Evolutionary conservation across 1,140 invertebrate genomes (phyloP).

Genomic region (Dermatophagoides farinae): DNA sequence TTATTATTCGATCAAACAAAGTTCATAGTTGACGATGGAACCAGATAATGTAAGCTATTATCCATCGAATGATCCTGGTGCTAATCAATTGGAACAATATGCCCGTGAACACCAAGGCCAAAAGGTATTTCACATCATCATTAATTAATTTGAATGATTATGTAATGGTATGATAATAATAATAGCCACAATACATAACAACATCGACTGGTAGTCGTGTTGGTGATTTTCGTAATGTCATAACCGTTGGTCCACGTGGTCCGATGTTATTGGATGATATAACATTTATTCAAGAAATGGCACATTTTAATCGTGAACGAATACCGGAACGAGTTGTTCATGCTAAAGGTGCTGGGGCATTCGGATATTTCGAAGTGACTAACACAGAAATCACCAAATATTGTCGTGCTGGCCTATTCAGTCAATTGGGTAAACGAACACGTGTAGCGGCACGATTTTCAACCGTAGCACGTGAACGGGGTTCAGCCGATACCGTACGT

Average conservation of each 20-base stretch:
- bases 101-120: conserved; percentile 39
- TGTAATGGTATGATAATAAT: neutral
- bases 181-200: conserved; percentile 27
- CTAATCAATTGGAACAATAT: conserved; percentile 44
- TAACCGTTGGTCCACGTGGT: conserved; percentile 71
- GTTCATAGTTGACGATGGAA: too few species aligned
- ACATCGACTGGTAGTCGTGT: conserved; percentile 56
- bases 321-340: conserved; percentile 95
- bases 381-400: conserved; percentile 54
- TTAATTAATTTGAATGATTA: neutral
- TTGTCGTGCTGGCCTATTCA: conserved; percentile 59
- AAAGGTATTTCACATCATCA: neutral
- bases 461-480: conserved; percentile 66
- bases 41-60: neutral
- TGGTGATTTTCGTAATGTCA: conserved; percentile 46
- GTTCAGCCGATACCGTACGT: conserved; percentile 65
- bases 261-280: conserved; percentile 70
- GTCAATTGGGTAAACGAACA: conserved; percentile 59
- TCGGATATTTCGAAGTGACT: conserved; percentile 72
- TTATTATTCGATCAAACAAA: too few species aligned
- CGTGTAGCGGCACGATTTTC: conserved; percentile 61
- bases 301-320: conserved; percentile 69
- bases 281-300: conserved; percentile 62
- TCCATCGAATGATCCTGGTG: conserved; percentile 32
- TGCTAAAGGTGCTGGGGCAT: conserved; percentile 90